Evolutionary conservation across 2,888 invertebrate species (phyloP).

Genomic region (Eulithis testata): DNA sequence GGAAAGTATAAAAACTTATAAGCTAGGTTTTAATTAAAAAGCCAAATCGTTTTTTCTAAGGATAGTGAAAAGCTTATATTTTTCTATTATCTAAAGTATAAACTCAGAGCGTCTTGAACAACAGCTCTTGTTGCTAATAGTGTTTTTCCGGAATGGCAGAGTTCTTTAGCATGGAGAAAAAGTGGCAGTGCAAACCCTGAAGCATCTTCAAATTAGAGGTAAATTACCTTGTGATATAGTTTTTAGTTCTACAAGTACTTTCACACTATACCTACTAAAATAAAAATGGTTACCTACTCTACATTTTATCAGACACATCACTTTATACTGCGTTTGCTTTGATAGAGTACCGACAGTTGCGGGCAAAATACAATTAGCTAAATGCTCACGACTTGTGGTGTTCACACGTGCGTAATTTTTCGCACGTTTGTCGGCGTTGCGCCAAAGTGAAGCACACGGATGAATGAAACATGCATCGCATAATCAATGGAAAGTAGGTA

Average conservation of each 20-base stretch:
- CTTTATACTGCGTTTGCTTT: background rate
- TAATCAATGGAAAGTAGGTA: slow-evolving; percentile 14
- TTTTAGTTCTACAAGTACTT: too few species aligned
- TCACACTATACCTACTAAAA: too few species aligned
- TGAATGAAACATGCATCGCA: slow-evolving; percentile 28
- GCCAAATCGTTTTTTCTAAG: slow-evolving; percentile 13
- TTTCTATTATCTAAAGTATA: background rate
- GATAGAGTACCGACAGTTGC: background rate
- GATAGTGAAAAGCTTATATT: background rate
- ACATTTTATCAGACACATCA: background rate
- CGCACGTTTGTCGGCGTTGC: slow-evolving; percentile 22
- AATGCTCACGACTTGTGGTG: slow-evolving; percentile 4
- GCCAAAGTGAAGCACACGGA: slow-evolving; percentile 30
- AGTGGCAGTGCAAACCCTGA: too few species aligned
- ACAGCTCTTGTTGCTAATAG: too few species aligned
- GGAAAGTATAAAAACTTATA: slow-evolving; percentile 70
- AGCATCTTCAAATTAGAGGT: too few species aligned
- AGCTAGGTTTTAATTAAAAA: slow-evolving; percentile 43
- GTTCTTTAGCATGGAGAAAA: too few species aligned
- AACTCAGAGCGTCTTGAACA: background rate
- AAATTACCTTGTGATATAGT: too few species aligned
- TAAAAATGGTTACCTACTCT: too few species aligned
- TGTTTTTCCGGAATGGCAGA: too few species aligned
- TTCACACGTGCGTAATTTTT: slow-evolving; percentile 11
- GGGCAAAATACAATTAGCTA: background rate